Percentiles rank a stretch among this genome's conserved stretches.
Evolutionary conservation across 2,888 invertebrate genomes (phyloP).

Genomic region (Crioceris asparagi): DNA sequence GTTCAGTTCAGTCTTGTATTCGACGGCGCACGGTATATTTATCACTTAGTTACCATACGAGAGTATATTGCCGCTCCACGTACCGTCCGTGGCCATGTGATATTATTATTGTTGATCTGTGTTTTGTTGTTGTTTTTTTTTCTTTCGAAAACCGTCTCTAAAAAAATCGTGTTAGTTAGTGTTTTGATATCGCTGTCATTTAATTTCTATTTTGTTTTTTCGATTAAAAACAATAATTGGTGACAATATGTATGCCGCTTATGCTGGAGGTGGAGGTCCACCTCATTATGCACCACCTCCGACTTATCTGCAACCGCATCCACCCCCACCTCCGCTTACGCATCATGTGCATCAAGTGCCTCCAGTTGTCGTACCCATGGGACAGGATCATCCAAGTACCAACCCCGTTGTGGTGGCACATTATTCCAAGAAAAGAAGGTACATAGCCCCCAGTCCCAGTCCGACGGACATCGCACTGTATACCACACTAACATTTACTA

Average conservation of each 20-base stretch:
- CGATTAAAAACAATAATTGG: conserved; percentile 8
- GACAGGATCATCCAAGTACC: conserved; percentile 26
- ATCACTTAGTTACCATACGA: conserved; percentile 6
- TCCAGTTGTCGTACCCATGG: conserved; percentile 29
- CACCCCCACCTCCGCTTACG: conserved; percentile 30
- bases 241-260: conserved; percentile 39
- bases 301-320: conserved; percentile 37
- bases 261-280: conserved; percentile 37
- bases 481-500: too few relatives aligned
- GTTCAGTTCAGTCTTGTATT: conserved; percentile 2
- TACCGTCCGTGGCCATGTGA: conserved; percentile 1
- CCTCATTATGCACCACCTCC: conserved; percentile 40
- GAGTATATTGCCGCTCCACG: conserved; percentile 1
- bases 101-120: too few relatives aligned
- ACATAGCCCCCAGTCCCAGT: too few relatives aligned
- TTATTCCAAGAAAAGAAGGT: conserved; percentile 40
- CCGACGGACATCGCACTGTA: too few relatives aligned
- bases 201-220: conserved; percentile 8
- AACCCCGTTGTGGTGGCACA: too few relatives aligned
- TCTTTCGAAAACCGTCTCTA: not conserved
- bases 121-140: too few relatives aligned
- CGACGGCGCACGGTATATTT: conserved; percentile 1
- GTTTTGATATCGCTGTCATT: conserved; percentile 9
- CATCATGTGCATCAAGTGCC: conserved; percentile 26
- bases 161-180: not conserved